Base-by-base conservation (phyloP, 2,113 vertebrate genomes). In the Connochaetes taurinus region DNA sequence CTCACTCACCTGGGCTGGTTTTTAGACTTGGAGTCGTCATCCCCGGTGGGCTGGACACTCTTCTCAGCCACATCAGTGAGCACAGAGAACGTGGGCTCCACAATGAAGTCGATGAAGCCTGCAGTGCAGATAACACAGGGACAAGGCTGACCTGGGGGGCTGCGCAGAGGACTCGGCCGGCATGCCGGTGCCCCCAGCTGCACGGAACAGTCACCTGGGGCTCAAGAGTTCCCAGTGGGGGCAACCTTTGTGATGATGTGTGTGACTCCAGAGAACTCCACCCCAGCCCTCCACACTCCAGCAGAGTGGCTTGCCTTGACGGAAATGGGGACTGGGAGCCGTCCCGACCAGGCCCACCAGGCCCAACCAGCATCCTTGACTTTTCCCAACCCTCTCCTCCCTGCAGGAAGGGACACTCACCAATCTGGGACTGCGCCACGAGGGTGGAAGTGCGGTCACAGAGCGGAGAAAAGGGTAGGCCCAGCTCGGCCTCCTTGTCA, bases 31-130 rank as follows among this genome's bases (percentile, higher is more conserved):
- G 99, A 98, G 91, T 99, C 99, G 1, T 99, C 99, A 83, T 99
- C 99, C 7, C 98, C 97, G 71, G 99, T 71, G 1, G 99, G 99
- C 94, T 99, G 99, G 92, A 99, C 99, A 55, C 99, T 99, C 99
- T 99, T 99, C 98, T 99, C 99, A 0, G 99, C 99, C 99, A 99
- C 99, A 12, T 99, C 99, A 0, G 99, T 99, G 98, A 99, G 98
- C 93, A 99, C 99, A 19, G 99, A 99, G 98, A 99, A 99, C 0
- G 99, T 99, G 10, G 99, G 99, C 90, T 99, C 99, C 98, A 99
- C 99, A 13, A 99, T 99, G 97, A 99, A 99, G 96, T 99, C 99
- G 1, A 99, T 99, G 98, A 99, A 99, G 13, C 99, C 99, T 99
- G 98, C 0, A 36, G 87, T 1, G 43, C 52, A 67, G 40, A 17